Base-by-base conservation (phyloP, 2,113 vertebrate genomes). In the Columbina picui region DNA sequence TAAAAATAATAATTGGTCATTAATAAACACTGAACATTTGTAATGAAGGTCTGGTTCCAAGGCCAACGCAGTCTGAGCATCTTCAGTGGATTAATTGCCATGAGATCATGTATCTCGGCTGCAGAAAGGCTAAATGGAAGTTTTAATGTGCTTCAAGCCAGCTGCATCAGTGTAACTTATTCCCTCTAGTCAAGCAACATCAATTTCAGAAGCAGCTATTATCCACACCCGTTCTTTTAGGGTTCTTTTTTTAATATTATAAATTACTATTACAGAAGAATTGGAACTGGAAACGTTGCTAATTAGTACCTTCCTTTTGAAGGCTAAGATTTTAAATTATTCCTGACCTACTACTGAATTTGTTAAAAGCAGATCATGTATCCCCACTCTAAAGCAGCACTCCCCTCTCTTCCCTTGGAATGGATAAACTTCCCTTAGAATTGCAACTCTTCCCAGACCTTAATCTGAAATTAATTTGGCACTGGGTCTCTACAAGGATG, bases 141-240 rank as follows among this genome's bases (percentile, higher is more conserved):
- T 93, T 95, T 84, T 93, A 90, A 92, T 91, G 83, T 34, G 84
- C 86, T 41, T 59, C 86, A 71, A 78, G 49, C 71, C 60, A 97
- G 68, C 76, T 93, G 9, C 67, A 94, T 78, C 59, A 89, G 27
- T 32, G 41, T 79, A 96, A 96, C 87, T 95, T 93, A 93, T 27
- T 91, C 55, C 55, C 73, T 88, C 45, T 59, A 94, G 95, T 80
- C 26, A 97, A 96, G 70, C 55, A 93, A 90, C 47, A 95, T 59
- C 38, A 93, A 61, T 95, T 95, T 91, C 47, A 91, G 84, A 93
- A 95, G 80, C n/a, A 53, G 81, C 69, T 95, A 95, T 92, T 96
- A 87, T 63, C 70, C 22, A 90, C 19, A 64, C 18, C 27, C 19
- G 81, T 75, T 90, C 43, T 94, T 88, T 91, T 30, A 89, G 49